Conservation (phyloP, 2,888 invertebrate species). For the Dolichomitus sp. region DNA sequence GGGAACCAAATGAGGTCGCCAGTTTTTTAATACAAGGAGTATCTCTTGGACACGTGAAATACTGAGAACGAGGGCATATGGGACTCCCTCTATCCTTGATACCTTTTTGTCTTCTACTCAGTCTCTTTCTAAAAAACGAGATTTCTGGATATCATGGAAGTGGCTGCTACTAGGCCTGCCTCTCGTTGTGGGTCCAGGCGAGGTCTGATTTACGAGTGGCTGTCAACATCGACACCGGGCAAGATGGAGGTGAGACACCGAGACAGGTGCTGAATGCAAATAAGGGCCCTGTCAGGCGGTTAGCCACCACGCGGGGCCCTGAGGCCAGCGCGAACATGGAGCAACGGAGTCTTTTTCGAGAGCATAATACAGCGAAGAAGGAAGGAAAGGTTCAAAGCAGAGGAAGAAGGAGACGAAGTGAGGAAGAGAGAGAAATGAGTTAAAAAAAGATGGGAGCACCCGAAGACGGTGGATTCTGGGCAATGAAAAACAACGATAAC, state of each 20-base stretch:
- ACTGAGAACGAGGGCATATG: background rate
- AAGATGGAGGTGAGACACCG: constrained; percentile 62
- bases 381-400: constrained; percentile 27
- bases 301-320: constrained; percentile 24
- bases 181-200: constrained; percentile 23
- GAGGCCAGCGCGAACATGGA: constrained; percentile 39
- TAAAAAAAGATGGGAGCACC: constrained; percentile 36
- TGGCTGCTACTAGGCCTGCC: constrained; percentile 16
- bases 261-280: constrained; percentile 79
- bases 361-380: constrained; percentile 22
- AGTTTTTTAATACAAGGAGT: background rate
- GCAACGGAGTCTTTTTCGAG: constrained; percentile 11
- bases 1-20: background rate
- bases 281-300: constrained; percentile 61
- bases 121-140: constrained; percentile 7
- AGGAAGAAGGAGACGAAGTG: constrained; percentile 58
- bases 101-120: background rate
- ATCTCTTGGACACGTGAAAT: background rate
- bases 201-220: constrained; percentile 71
- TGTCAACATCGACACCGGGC: constrained; percentile 62
- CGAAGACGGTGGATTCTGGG: constrained; percentile 39
- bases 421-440: constrained; percentile 18
- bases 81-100: background rate
- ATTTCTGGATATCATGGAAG: constrained; percentile 46
- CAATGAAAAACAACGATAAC: constrained; percentile 8